Base-by-base conservation (phyloP, 2,797 vertebrate genomes). In the Nannoperca obscura region DNA sequence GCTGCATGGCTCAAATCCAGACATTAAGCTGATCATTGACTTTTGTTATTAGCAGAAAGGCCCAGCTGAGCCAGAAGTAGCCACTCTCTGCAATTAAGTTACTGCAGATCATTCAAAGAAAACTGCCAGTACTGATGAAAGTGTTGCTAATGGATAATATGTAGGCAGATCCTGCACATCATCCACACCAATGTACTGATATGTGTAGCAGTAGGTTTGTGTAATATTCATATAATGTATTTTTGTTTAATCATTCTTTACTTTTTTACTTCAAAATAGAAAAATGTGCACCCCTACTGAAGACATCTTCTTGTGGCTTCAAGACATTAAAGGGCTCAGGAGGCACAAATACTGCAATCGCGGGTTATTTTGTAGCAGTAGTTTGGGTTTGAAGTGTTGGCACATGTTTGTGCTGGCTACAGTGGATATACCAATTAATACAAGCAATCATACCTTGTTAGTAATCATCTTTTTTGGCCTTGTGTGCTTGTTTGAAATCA, bases 11-110 rank as follows among this genome's bases (percentile, higher is more conserved):
- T 76, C 7, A 78, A 79, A 80, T 79, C 83, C 78, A 76, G 49
- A 73, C 80, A 58, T 74, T 70, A 74, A 78, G 76, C 86, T 76
- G 67, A 84, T 70, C 77, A 80, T 89, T 83, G 87, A 88, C 90
- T 92, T 91, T 89, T 74, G 78, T 92, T 88, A 94, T 94, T 90
- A 91, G 84, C 85, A 71, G 74, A 74, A 59, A 81, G 82, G 74
- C 74, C 62, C 20, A 34, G 38, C 57, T 36, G 67, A 82, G 87
- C 88, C 85, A 88, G 64, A 74, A 86, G 68, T 24, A 59, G 76
- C 83, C 80, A 91, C 92, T 91, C 81, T 80, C 58, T 83, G 78
- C 87, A 90, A 88, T 92, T 78, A 86, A 82, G 82, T 80, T 80
- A 74, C 87, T 88, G 85, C 81, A 80, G 75, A 83, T 60, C 76